Percentiles rank a stretch among this genome's conserved stretches.
Conservation (phyloP, 92 coral and sea anemone species). For the Plumapathes pennacea region DNA sequence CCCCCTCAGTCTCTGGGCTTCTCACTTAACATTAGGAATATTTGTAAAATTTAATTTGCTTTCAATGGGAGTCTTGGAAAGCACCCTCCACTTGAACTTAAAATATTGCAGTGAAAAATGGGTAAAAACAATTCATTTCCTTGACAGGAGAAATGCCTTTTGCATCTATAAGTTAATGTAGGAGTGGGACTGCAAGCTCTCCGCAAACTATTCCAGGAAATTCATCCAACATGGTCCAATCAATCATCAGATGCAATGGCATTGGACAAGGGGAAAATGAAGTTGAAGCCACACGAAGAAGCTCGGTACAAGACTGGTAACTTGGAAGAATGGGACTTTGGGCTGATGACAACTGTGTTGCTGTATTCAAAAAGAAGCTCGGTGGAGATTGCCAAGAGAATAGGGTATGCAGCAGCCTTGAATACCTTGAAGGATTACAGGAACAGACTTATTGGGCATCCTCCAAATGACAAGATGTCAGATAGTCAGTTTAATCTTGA, state of each 20-base stretch:
- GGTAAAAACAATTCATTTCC: background rate
- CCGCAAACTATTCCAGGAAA: conserved; percentile 58
- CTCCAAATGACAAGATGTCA: conserved; percentile 48
- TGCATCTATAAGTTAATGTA: conserved; percentile 58
- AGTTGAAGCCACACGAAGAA: conserved; percentile 44
- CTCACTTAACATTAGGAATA: too few species aligned
- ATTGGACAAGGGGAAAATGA: conserved; percentile 58
- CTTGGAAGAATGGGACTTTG: conserved; percentile 79
- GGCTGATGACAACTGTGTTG: conserved; percentile 72
- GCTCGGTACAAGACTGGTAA: conserved; percentile 53
- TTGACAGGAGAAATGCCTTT: conserved; percentile 53
- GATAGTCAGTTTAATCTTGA: conserved; percentile 48
- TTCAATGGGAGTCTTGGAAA: background rate
- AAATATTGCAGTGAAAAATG: background rate
- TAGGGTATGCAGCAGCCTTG: conserved; percentile 51
- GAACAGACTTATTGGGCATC: conserved; percentile 70
- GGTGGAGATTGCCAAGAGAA: conserved; percentile 31
- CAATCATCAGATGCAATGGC: conserved; percentile 73
- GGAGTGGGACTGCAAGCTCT: conserved; percentile 70
- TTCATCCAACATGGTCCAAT: conserved; percentile 78
- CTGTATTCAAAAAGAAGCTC: conserved; percentile 54
- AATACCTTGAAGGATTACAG: conserved; percentile 47
- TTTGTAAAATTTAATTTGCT: background rate
- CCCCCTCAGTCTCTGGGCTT: too few species aligned
- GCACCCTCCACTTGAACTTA: background rate